Base-by-base conservation (phyloP, 2,113 vertebrate species). In the Oreotrochilus melanogaster region DNA sequence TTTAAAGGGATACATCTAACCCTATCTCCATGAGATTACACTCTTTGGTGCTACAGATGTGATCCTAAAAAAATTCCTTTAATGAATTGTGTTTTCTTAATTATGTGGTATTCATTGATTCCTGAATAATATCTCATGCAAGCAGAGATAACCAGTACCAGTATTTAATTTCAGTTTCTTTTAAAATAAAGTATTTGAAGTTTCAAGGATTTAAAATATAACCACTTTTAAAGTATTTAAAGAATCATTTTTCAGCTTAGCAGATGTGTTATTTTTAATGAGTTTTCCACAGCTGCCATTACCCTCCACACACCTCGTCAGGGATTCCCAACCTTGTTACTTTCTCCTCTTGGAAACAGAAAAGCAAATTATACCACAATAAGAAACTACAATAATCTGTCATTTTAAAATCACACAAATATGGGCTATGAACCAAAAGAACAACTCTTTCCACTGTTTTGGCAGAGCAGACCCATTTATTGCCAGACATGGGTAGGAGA, bases 401-500 rank as follows among this genome's bases (percentile, higher is more conserved):
- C 61, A 9, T 73, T 66, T 80, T 67, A 53, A 89, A 87, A 37
- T n/a, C 58, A 37, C 30, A 53, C 47, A 19, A 0, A 1, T 22
- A 18, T 0, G 0, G 66, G 57, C 47, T 33, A 54, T 56, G 71
- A 94, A 96, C 18, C 30, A 42, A 31, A 76, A 35, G 39, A 69
- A 65, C 13, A 78, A 28, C 33, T 79, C 31, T 3, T 90, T 67
- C 53, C 56, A 70, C 15, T 14, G 23, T 76, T 72, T 45, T 39
- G 60, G 75, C 94, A 74, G 25, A 54, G 65, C 28, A 73, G 47
- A 42, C 56, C n/a, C 65, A 35, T 18, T 47, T 30, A 47, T 21
- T 78, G 86, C 58, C 86, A 94, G 86, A 76, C 50, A 75, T 62
- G 54, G 74, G 85, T 7, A 82, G 78, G 95, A 88, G 75, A 88